Conservation (phyloP, 2,113 vertebrate genomes). For the Corydoras sp. region DNA sequence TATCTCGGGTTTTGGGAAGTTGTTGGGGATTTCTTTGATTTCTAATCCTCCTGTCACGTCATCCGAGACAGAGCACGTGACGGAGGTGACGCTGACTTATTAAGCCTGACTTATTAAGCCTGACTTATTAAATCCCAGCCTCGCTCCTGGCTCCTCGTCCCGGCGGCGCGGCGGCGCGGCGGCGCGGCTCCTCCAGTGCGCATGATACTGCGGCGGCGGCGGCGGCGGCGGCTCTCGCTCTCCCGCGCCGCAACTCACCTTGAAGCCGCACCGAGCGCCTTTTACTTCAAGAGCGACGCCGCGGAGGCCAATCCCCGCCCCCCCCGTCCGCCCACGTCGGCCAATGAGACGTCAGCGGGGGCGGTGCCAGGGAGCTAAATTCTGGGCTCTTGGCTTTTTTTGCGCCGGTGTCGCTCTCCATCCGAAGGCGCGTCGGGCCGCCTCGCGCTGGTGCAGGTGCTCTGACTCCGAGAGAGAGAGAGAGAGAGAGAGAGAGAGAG, state of each 20-base stretch:
- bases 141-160: no score
- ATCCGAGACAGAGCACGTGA: no score
- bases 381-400: slow-evolving; percentile 80
- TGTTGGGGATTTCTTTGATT: no score
- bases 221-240: slow-evolving; percentile 62
- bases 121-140: no score
- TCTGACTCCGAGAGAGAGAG: slow-evolving; percentile 53
- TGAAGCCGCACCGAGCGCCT: slow-evolving; percentile 61
- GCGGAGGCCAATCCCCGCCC: slow-evolving; percentile 70
- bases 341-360: slow-evolving; percentile 56
- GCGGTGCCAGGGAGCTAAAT: slow-evolving; percentile 64
- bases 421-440: slow-evolving; percentile 63
- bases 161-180: no score
- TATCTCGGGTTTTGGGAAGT: no score
- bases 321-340: slow-evolving; percentile 41
- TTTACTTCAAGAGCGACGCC: slow-evolving; percentile 51
- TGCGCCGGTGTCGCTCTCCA: slow-evolving; percentile 62
- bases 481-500: slow-evolving; percentile 29
- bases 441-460: slow-evolving; percentile 68
- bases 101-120: no score
- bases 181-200: slow-evolving; percentile 66
- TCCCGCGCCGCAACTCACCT: slow-evolving; percentile 90
- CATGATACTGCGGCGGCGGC: slow-evolving; percentile 95
- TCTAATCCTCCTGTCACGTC: no score
- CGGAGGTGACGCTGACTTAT: no score